Evolutionary conservation across 2,888 invertebrate species (phyloP).

Genomic region (Caenorhabditis sp.): DNA sequence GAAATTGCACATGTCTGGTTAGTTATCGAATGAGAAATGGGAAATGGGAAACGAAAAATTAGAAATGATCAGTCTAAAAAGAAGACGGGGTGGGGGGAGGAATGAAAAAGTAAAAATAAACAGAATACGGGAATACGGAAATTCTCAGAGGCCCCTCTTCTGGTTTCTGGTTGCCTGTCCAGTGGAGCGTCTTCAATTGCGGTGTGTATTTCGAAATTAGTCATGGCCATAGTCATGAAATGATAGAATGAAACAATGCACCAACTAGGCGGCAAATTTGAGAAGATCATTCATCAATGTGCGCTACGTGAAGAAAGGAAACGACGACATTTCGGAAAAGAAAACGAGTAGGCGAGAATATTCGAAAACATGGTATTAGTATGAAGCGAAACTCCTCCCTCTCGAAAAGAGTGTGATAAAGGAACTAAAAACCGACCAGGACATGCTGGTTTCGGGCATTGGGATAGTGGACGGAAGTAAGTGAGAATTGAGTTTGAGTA

Average conservation of each 20-base stretch:
- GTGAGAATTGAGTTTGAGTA: slow-evolving; percentile 53
- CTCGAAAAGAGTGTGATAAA: slow-evolving; percentile 15
- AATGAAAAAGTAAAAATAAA: background rate
- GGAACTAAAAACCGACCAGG: slow-evolving; percentile 31
- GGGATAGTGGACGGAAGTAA: slow-evolving; percentile 29
- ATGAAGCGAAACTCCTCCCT: background rate
- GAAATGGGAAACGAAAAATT: background rate
- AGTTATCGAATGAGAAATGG: background rate
- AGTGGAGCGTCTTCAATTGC: slow-evolving; percentile 44
- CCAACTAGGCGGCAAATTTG: slow-evolving; percentile 7
- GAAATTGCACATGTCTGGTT: background rate
- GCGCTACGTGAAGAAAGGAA: slow-evolving; percentile 20
- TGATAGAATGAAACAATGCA: slow-evolving; percentile 52
- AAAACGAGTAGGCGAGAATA: slow-evolving; percentile 16
- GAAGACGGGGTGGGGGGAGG: background rate
- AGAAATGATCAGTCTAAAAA: background rate
- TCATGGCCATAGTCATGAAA: slow-evolving; percentile 51
- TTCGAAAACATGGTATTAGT: background rate
- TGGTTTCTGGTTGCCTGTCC: slow-evolving; percentile 59
- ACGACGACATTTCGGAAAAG: slow-evolving; percentile 13
- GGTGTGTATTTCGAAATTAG: slow-evolving; percentile 41
- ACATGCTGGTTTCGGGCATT: background rate
- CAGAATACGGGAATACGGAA: slow-evolving; percentile 12
- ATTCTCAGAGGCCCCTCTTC: slow-evolving; percentile 1
- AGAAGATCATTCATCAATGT: slow-evolving; percentile 54